A percentile compares a stretch with the other conserved stretches of the same genome.
phyloP scores from a whole-genome alignment of 2,797 vertebrate genomes.

The Oryzias dopingdopingensis region DNA sequence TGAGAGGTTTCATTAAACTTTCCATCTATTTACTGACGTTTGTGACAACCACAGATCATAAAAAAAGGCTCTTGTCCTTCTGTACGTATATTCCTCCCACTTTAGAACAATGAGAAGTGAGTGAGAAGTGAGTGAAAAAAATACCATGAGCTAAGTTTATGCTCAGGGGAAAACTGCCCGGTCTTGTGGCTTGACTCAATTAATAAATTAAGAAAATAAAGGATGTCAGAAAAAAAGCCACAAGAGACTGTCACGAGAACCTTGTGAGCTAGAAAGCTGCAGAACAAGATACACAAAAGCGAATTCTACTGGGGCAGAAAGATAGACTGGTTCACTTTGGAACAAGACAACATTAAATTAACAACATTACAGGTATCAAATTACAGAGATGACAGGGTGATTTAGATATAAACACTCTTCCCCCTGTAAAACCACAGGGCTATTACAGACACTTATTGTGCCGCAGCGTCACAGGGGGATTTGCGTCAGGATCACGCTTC shows the following conservation, averaged over 20 bases:
- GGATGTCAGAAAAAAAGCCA: slow-evolving; percentile 24
- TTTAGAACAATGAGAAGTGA: slow-evolving; percentile 49
- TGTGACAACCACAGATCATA: slow-evolving; percentile 61
- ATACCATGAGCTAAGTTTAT: slow-evolving; percentile 34
- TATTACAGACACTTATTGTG: slow-evolving; percentile 50
- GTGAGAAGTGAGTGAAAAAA: slow-evolving; percentile 34
- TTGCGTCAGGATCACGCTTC: slow-evolving; percentile 53
- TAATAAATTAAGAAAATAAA: slow-evolving; percentile 49
- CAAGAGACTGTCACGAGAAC: slow-evolving; percentile 28
- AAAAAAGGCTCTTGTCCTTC: slow-evolving; percentile 44
- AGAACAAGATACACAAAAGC: background rate
- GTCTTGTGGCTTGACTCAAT: slow-evolving; percentile 41
- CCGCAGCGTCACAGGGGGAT: slow-evolving; percentile 50
- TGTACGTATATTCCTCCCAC: slow-evolving; percentile 37
- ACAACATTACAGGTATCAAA: slow-evolving; percentile 28
- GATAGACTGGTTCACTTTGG: slow-evolving; percentile 20
- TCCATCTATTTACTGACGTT: slow-evolving; percentile 64
- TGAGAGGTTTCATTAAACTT: slow-evolving; percentile 69
- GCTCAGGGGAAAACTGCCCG: slow-evolving; percentile 31
- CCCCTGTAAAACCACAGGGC: slow-evolving; percentile 29
- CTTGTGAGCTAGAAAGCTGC: slow-evolving; percentile 23
- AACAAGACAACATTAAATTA: slow-evolving; percentile 38
- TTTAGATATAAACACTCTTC: slow-evolving; percentile 43
- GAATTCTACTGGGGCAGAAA: slow-evolving; percentile 7
- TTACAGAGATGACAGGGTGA: slow-evolving; percentile 39